Percentiles rank a stretch among this genome's conserved stretches.
Conservation (phyloP, 2,888 invertebrate genomes). For the Cantharis nigra region DNA sequence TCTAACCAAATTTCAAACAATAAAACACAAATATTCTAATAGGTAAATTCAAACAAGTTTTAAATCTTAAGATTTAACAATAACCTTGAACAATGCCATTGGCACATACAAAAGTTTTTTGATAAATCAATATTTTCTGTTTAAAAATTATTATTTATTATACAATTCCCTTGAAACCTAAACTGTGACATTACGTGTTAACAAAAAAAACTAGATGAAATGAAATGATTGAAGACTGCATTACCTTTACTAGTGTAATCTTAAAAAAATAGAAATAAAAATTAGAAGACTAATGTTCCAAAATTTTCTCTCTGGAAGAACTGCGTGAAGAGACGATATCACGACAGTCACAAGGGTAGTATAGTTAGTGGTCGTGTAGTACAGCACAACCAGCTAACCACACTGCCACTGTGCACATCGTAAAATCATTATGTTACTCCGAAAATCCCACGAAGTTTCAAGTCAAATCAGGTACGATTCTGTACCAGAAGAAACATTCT, state of each 20-base stretch:
- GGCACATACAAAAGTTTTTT: not conserved
- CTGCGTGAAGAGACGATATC: constrained; percentile 41
- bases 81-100: not conserved
- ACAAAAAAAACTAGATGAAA: too few relatives aligned
- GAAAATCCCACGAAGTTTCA: not conserved
- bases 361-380: constrained; percentile 91
- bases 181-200: not conserved
- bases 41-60: not conserved
- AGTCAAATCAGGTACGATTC: not conserved
- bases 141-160: not conserved
- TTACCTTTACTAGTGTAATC: not conserved
- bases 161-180: not conserved
- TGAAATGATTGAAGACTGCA: not conserved
- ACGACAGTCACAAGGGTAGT: constrained; percentile 79
- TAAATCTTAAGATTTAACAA: not conserved
- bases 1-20: not conserved
- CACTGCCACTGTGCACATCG: constrained; percentile 88
- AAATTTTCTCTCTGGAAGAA: not conserved
- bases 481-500: not conserved
- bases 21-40: constrained; percentile 2
- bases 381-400: constrained; percentile 99
- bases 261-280: not conserved
- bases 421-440: constrained; percentile 19
- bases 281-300: not conserved
- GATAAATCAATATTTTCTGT: not conserved